A percentile compares a stretch with the other conserved stretches of the same genome.
phyloP scores from a whole-genome alignment of 2,113 vertebrate genomes.

The Ammodytes dubius region DNA sequence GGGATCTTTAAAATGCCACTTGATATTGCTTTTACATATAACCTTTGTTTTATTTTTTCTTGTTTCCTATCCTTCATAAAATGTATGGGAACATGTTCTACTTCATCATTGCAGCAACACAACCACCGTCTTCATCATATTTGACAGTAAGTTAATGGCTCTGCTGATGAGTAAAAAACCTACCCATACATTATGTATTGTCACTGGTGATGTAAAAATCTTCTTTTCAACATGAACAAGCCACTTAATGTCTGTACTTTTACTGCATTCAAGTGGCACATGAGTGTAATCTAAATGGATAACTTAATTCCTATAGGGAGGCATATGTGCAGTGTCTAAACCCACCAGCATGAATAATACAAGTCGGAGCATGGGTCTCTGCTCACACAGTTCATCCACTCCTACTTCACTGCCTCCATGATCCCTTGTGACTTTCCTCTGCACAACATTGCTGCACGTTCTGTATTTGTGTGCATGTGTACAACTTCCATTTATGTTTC shows the following conservation, averaged over 20 bases:
- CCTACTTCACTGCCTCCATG: neutral
- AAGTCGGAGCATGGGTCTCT: conserved; percentile 26
- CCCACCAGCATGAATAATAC: conserved; percentile 59
- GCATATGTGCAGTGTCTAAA: conserved; percentile 37
- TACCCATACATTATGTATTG: conserved; percentile 6
- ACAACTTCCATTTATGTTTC: conserved; percentile 7
- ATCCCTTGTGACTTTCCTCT: conserved; percentile 24
- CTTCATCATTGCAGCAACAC: neutral
- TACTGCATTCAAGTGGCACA: conserved; percentile 30
- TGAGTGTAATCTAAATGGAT: conserved; percentile 52
- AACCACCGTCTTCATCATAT: conserved; percentile 3
- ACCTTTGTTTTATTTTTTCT: neutral
- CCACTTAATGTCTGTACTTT: conserved; percentile 25
- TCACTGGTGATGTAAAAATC: conserved; percentile 23
- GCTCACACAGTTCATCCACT: conserved; percentile 42
- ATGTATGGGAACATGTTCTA: neutral
- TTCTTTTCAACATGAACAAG: conserved; percentile 18
- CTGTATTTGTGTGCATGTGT: conserved; percentile 35
- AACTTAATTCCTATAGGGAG: conserved; percentile 43
- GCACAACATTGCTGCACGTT: conserved; percentile 1
- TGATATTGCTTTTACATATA: neutral
- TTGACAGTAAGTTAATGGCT: conserved; percentile 27
- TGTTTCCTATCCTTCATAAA: neutral
- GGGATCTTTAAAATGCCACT: neutral
- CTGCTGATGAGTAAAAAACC: conserved; percentile 32